Percentiles rank a stretch among this genome's conserved stretches.
Conservation (phyloP, 2,113 vertebrate genomes). For the Azemiops feae region DNA sequence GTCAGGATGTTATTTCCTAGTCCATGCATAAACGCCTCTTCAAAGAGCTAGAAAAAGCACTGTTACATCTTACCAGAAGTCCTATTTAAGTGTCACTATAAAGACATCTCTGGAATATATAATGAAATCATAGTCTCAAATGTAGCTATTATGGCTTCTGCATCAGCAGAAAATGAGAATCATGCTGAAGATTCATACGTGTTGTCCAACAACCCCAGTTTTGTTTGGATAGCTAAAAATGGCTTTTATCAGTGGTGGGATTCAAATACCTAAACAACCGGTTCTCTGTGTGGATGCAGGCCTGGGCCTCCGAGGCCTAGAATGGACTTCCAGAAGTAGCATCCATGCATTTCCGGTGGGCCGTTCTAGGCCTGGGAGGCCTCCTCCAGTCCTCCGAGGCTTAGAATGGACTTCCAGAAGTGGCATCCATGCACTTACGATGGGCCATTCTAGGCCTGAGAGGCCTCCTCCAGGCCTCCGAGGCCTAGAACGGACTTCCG, state of each 20-base stretch:
- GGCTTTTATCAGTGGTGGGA: background rate
- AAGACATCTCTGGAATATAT: slow-evolving; percentile 39
- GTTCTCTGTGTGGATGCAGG: too few species aligned
- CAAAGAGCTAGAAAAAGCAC: slow-evolving; percentile 38
- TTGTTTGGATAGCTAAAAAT: slow-evolving; percentile 28
- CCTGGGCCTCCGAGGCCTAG: too few species aligned
- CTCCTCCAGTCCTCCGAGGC: too few species aligned
- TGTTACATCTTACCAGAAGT: slow-evolving; percentile 41
- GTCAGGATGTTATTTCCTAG: slow-evolving; percentile 37
- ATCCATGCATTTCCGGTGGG: too few species aligned
- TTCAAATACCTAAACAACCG: too few species aligned
- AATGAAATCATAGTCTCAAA: slow-evolving; percentile 47
- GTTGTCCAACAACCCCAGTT: slow-evolving; percentile 11
- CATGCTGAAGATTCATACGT: background rate
- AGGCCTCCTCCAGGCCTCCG: too few species aligned
- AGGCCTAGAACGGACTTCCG: too few species aligned
- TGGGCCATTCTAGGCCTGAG: too few species aligned
- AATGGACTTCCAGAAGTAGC: too few species aligned
- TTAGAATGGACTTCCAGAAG: too few species aligned
- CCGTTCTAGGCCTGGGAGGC: too few species aligned
- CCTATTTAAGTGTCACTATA: slow-evolving; percentile 48
- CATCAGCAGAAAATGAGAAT: slow-evolving; percentile 32
- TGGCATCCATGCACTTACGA: too few species aligned
- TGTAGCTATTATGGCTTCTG: slow-evolving; percentile 23
- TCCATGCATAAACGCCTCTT: slow-evolving; percentile 46